These are phyloP conservation scores for Orius insidiosus DNA, from an alignment of 1,140 invertebrate species.

Conservation along the genomic window DNA sequence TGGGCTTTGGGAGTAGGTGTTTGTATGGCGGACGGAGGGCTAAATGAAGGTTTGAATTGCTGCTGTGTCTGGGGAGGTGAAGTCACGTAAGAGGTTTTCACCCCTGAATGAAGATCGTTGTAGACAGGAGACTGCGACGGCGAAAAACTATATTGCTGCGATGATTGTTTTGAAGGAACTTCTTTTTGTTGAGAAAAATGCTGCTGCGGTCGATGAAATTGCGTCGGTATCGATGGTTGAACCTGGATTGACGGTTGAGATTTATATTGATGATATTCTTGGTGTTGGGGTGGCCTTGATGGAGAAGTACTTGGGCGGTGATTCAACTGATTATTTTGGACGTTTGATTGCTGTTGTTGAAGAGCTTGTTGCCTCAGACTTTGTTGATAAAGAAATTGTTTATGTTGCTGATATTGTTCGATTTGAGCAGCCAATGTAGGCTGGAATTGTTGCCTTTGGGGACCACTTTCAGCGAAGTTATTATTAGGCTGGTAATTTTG, in stretches of 20 bases:
- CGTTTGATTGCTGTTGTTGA: slow-evolving; percentile 20
- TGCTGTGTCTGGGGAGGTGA: too few relatives aligned
- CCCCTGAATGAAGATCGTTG: too few relatives aligned
- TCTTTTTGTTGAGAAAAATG: slow-evolving; percentile 14
- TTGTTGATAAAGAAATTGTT: slow-evolving; percentile 23
- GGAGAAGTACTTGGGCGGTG: slow-evolving; percentile 14
- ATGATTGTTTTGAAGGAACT: too few relatives aligned
- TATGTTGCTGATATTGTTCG: slow-evolving; percentile 29
- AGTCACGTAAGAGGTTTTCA: too few relatives aligned
- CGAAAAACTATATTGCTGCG: too few relatives aligned
- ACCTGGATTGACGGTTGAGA: slow-evolving; percentile 17
- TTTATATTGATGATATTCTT: slow-evolving; percentile 12
- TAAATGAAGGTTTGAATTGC: too few relatives aligned
- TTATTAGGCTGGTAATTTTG: background rate
- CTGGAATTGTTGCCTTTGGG: slow-evolving; percentile 27
- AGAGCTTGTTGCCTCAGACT: slow-evolving; percentile 22
- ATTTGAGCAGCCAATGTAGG: slow-evolving; percentile 25
- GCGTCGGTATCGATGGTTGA: slow-evolving; percentile 5
- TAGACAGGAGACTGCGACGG: slow-evolving; percentile 7
- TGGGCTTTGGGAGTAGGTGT: too few relatives aligned
- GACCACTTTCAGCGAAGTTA: slow-evolving; percentile 25
- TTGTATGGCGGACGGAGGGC: too few relatives aligned
- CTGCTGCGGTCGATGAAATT: slow-evolving; percentile 16
- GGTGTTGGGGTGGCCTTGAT: slow-evolving; percentile 12
- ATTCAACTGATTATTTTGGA: slow-evolving; percentile 11